Percentiles rank a stretch among this genome's conserved stretches.
These are phyloP conservation scores for Dissostichus mawsoni DNA, from an alignment of 2,113 vertebrate genomes.

Conservation along the genomic window DNA sequence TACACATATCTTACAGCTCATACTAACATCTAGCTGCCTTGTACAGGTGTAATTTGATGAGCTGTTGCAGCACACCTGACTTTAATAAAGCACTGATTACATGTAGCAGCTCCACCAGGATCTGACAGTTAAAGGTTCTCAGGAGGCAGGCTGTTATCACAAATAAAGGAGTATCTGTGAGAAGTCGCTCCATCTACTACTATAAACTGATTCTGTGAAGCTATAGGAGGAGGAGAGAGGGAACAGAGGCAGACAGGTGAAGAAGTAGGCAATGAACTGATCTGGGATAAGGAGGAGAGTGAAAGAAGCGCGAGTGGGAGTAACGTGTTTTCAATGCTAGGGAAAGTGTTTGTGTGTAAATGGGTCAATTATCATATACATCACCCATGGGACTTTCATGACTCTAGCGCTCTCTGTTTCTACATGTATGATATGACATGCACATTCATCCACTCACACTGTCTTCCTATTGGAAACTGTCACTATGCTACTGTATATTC, in stretches of 20 bases:
- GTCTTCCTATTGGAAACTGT: constrained; percentile 24
- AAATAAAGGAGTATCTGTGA: too few species aligned
- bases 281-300: too few species aligned
- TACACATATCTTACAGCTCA: neutral
- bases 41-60: neutral
- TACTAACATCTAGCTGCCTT: neutral
- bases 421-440: neutral
- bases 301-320: too few species aligned
- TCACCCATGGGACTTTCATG: constrained; percentile 44
- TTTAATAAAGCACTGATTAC: constrained; percentile 25
- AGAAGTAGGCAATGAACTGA: too few species aligned
- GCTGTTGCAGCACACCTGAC: constrained; percentile 7
- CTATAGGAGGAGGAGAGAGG: too few species aligned
- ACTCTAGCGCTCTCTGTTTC: constrained; percentile 28
- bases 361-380: constrained; percentile 68
- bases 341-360: constrained; percentile 50
- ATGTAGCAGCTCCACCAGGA: neutral
- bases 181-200: too few species aligned
- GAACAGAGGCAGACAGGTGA: too few species aligned
- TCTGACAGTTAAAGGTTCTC: constrained; percentile 27
- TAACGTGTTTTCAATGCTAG: constrained; percentile 35
- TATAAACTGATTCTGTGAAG: too few species aligned
- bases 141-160: neutral
- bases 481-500: constrained; percentile 17
- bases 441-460: constrained; percentile 23